Base-by-base conservation (phyloP, 2,888 invertebrate species). In the Abrostola triplasia region DNA sequence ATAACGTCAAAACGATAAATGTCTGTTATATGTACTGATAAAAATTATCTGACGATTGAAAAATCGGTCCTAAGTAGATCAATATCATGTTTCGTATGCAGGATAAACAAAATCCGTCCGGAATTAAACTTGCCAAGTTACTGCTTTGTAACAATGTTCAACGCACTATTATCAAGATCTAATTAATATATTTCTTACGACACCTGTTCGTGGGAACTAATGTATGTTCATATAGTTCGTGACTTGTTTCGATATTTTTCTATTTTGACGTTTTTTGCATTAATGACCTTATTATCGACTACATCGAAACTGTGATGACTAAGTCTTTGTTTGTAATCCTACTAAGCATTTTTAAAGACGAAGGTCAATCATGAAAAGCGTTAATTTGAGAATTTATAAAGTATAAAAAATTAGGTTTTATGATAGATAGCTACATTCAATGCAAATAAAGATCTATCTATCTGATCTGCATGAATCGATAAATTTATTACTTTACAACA, bases 161-260 rank as follows among this genome's bases (percentile, higher is more conserved):
- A 41, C 44, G 59, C 44, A 47, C 24, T 47, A 47, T 47, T 55
- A 78, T 77, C 69, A 62, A 78, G 72, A 77, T 78, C 73, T 70
- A 68, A 79, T 79, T 79, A 79, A 61, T 74, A 70, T 70, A 74
- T 74, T 79, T 79, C 78, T 77, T 79, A 68, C 79, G 56, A 64
- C 68, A 67, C 62, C 38, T 61, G 63, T 55, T 54, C 78, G 78
- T 79, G 78, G 70, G 78, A 79, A 78, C 63, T n/a, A 51, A 51
- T 24, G 41, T 49, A 35, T 49, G 36, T 57, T 57, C 54, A 78
- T 69, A 61, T 65, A 47, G 52, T 57, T 79, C 79, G 77, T 79
- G 77, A 77, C 77, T 73, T n/a, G 79, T 65, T 65, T 67, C 66
- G 11, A 73, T 77, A 70, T 76, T 38, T 52, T 73, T 70, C 52